These are phyloP conservation scores for Stegastes partitus DNA, from an alignment of 2,113 vertebrate species.

Conservation along the genomic window DNA sequence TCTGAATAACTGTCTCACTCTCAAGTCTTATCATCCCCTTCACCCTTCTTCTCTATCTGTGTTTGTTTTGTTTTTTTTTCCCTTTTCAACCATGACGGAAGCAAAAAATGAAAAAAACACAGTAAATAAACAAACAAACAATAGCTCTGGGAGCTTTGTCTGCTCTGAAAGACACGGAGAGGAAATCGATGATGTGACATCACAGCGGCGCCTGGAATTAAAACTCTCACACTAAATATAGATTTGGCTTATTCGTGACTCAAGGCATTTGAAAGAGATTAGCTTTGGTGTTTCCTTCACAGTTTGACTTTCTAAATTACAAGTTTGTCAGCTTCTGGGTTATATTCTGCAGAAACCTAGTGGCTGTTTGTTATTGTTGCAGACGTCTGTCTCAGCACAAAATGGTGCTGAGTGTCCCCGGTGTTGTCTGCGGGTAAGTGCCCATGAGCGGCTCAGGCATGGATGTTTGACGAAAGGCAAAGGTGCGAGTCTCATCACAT, in stretches of 20 bases:
- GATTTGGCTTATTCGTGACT: constrained; percentile 54
- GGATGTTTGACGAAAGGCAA: constrained; percentile 15
- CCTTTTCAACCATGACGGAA: constrained; percentile 28
- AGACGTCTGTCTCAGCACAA: constrained; percentile 9
- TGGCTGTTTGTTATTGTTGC: constrained; percentile 33
- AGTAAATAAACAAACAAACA: constrained; percentile 49
- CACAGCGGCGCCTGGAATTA: constrained; percentile 51
- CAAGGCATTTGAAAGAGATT: constrained; percentile 50
- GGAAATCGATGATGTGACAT: constrained; percentile 62
- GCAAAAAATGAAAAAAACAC: constrained; percentile 15
- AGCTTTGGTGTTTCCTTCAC: constrained; percentile 58
- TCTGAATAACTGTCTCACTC: constrained; percentile 42
- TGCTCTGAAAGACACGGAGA: constrained; percentile 40
- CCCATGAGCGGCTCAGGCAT: constrained; percentile 7
- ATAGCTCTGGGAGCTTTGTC: constrained; percentile 50
- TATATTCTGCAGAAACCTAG: constrained; percentile 29
- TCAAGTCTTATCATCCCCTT: constrained; percentile 57
- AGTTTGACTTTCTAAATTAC: constrained; percentile 56
- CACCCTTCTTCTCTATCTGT: constrained; percentile 9
- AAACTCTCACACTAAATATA: constrained; percentile 69
- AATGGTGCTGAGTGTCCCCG: background rate
- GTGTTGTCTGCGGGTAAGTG: background rate
- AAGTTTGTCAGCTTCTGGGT: constrained; percentile 36
- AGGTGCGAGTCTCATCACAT: background rate
- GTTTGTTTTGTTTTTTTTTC: background rate